These are phyloP conservation scores for Cavia aperea DNA, from an alignment of 2,113 vertebrate genomes.

Conservation along the genomic window DNA sequence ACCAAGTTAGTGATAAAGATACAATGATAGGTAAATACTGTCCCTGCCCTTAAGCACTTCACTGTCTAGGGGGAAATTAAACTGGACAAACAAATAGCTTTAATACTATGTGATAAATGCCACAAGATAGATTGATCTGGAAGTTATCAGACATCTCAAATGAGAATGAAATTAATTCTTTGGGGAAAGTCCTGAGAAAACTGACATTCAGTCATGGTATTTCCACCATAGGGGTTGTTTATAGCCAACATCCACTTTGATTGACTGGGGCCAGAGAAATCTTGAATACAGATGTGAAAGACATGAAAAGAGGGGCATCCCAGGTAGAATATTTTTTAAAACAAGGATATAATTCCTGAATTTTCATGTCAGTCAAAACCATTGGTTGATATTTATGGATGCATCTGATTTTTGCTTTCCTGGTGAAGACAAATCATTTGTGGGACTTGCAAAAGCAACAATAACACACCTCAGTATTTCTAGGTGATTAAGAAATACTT, in stretches of 20 bases:
- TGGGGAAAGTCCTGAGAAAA: neutral
- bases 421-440: neutral
- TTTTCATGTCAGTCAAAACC: neutral
- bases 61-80: slow-evolving; percentile 21
- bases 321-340: neutral
- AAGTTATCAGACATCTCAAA: neutral
- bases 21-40: neutral
- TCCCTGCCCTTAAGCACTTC: neutral
- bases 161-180: neutral
- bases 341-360: neutral
- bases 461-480: neutral
- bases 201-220: neutral
- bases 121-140: neutral
- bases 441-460: neutral
- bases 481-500: neutral
- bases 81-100: neutral
- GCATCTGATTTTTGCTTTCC: neutral
- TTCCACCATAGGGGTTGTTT: neutral
- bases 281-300: neutral
- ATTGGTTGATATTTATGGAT: neutral
- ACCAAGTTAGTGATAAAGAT: neutral
- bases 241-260: neutral
- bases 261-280: neutral
- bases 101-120: neutral
- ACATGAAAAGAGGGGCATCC: neutral